These are phyloP conservation scores for Myripristis jacobus DNA, from an alignment of 2,797 vertebrate genomes.

Conservation along the genomic window DNA sequence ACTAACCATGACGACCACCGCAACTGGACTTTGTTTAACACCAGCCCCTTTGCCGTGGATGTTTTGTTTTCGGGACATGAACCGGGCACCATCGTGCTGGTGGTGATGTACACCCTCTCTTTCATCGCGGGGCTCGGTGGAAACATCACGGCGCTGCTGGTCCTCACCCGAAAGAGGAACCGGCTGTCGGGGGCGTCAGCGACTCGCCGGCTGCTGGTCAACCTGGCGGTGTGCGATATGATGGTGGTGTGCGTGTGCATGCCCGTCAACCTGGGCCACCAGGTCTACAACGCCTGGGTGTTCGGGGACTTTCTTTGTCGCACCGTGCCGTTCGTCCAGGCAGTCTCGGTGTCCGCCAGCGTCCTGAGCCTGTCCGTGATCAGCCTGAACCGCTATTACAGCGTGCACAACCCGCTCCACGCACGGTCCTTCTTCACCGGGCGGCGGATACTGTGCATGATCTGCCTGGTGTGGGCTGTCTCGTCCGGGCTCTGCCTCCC, in stretches of 20 bases:
- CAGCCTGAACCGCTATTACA: constrained; percentile 79
- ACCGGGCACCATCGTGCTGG: constrained; percentile 74
- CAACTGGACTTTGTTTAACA: constrained; percentile 58
- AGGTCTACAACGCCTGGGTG: constrained; percentile 79
- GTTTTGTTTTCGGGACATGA: constrained; percentile 76
- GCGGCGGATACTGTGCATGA: constrained; percentile 69
- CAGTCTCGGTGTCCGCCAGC: constrained; percentile 78
- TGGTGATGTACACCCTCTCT: constrained; percentile 75
- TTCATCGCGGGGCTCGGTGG: constrained; percentile 74
- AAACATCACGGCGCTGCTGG: constrained; percentile 76
- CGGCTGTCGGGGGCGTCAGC: constrained; percentile 66
- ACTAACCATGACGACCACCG: constrained; percentile 25
- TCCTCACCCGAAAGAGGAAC: constrained; percentile 67
- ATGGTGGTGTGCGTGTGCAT: constrained; percentile 81
- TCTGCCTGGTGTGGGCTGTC: constrained; percentile 69
- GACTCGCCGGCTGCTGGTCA: constrained; percentile 75
- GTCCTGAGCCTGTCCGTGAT: constrained; percentile 78
- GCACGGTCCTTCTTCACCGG: constrained; percentile 74
- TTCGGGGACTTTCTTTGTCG: constrained; percentile 79
- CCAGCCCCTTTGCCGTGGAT: constrained; percentile 61
- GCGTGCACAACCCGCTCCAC: constrained; percentile 76
- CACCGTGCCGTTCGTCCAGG: constrained; percentile 79
- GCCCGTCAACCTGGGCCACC: constrained; percentile 78
- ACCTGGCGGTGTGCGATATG: constrained; percentile 80
- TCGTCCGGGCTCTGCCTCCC: constrained; percentile 74